These are phyloP conservation scores for Sander vitreus DNA, from an alignment of 2,113 vertebrate genomes.

Conservation along the genomic window DNA sequence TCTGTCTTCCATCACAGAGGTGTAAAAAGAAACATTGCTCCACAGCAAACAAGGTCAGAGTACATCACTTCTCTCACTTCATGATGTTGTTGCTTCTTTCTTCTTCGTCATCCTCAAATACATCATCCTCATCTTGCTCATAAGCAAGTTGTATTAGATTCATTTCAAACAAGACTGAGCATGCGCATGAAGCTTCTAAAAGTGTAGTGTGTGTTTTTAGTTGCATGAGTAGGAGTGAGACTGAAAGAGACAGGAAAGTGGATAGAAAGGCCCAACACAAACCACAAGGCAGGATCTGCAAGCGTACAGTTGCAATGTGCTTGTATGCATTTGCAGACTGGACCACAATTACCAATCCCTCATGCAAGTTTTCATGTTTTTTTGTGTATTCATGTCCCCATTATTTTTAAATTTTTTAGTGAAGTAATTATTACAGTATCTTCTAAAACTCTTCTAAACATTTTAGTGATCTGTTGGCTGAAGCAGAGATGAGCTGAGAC, in stretches of 20 bases:
- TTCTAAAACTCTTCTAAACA: background rate
- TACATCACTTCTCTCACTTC: conserved; percentile 20
- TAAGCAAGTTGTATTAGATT: background rate
- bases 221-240: conserved; percentile 34
- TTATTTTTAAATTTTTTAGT: background rate
- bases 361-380: background rate
- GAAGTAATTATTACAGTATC: background rate
- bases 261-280: conserved; percentile 54
- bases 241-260: conserved; percentile 48
- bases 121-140: background rate
- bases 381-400: background rate
- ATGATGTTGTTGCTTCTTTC: conserved; percentile 27
- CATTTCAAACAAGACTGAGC: background rate
- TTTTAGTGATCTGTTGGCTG: background rate
- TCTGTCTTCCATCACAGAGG: conserved; percentile 69
- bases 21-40: conserved; percentile 85
- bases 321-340: conserved; percentile 51
- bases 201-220: background rate
- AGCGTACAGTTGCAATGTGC: conserved; percentile 49
- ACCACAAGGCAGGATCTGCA: conserved; percentile 64
- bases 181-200: background rate
- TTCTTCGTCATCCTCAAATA: conserved; percentile 6
- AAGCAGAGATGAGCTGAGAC: background rate
- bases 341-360: conserved; percentile 49
- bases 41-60: conserved; percentile 75